A percentile compares a stretch with the other conserved stretches of the same genome.
phyloP scores from a whole-genome alignment of 1,140 invertebrate genomes.

The Magallana angulata region DNA sequence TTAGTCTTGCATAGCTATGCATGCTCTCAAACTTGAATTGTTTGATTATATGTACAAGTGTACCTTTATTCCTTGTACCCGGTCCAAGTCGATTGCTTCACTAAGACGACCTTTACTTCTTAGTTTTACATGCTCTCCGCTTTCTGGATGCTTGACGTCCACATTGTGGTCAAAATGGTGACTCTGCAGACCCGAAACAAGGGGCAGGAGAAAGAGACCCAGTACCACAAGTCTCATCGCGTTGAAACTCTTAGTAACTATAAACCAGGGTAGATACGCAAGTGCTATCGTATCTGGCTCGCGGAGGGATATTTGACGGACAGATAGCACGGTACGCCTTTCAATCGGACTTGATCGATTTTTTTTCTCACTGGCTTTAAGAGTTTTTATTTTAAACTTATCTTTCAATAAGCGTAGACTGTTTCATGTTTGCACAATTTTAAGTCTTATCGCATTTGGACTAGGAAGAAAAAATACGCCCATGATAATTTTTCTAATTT shows the following conservation, averaged over 20 bases:
- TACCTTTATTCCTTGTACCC: constrained; percentile 42
- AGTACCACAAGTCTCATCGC: neutral
- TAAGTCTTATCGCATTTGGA: neutral
- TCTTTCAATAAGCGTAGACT: neutral
- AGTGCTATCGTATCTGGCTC: neutral
- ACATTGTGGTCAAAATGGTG: constrained; percentile 41
- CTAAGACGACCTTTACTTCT: constrained; percentile 37
- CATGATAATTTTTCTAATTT: neutral
- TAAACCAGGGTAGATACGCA: neutral
- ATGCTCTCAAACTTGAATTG: too few species aligned
- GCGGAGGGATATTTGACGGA: neutral
- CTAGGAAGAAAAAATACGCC: constrained; percentile 4
- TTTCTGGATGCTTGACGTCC: constrained; percentile 44
- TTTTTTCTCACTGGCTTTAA: neutral
- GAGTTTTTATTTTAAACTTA: neutral
- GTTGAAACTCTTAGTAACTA: neutral
- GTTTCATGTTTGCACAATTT: neutral
- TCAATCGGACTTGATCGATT: neutral
- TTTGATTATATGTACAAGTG: neutral
- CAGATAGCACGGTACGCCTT: neutral
- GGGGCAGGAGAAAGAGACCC: neutral
- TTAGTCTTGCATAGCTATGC: neutral
- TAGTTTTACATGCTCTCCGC: constrained; percentile 35
- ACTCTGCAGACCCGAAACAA: neutral
- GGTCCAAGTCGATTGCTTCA: constrained; percentile 38